phyloP scores from a whole-genome alignment of 2,888 invertebrate species.

The Tenthredo livida region DNA sequence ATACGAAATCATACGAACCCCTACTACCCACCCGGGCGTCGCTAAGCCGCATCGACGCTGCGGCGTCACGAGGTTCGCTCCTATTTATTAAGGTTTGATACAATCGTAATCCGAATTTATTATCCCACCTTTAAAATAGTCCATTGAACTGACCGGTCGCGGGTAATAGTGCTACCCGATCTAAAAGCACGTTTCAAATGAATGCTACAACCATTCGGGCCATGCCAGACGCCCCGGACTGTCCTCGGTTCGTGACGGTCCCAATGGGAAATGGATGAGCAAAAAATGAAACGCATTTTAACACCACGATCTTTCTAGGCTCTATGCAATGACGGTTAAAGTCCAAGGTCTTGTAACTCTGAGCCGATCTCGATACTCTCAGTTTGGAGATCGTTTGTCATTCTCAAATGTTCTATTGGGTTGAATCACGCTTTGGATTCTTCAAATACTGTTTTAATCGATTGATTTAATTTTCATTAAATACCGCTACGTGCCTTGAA shows the following conservation, averaged over 20 bases:
- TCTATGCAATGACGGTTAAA: not conserved
- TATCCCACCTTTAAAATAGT: slow-evolving; percentile 59
- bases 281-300: slow-evolving; percentile 30
- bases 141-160: slow-evolving; percentile 54
- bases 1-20: not conserved
- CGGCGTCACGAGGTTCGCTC: slow-evolving; percentile 69
- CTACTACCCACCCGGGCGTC: slow-evolving; percentile 10
- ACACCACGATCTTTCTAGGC: slow-evolving; percentile 54
- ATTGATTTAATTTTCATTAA: slow-evolving; percentile 15
- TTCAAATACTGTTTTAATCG: not conserved
- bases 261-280: slow-evolving; percentile 52
- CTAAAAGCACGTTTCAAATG: slow-evolving; percentile 73
- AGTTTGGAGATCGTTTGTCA: not conserved
- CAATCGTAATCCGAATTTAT: slow-evolving; percentile 76
- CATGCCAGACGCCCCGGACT: not conserved
- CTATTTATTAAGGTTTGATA: slow-evolving; percentile 65
- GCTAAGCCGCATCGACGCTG: slow-evolving; percentile 70
- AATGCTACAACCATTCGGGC: slow-evolving; percentile 60
- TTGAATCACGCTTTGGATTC: not conserved
- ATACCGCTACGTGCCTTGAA: slow-evolving; percentile 49
- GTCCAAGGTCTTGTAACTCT: slow-evolving; percentile 55
- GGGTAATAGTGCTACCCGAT: slow-evolving; percentile 70
- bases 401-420: not conserved
- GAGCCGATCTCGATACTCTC: slow-evolving; percentile 38
- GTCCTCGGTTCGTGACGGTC: slow-evolving; percentile 46